Percentiles rank a stretch among this genome's conserved stretches.
Evolutionary conservation across 1,140 invertebrate species (phyloP).

Genomic region (Drosophila guanche): DNA sequence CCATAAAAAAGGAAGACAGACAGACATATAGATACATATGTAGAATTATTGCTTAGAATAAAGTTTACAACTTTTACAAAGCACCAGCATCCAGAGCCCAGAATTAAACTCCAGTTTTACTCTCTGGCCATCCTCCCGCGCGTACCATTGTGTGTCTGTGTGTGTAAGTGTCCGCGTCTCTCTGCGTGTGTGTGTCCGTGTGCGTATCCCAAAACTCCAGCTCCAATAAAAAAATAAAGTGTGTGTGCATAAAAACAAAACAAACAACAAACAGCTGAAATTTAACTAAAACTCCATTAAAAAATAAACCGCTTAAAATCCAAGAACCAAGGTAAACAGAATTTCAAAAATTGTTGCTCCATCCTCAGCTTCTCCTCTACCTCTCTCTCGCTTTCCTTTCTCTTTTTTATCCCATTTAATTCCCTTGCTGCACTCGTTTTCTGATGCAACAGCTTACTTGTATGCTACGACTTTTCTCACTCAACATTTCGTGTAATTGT

Average conservation of each 20-base stretch:
- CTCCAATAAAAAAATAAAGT: slow-evolving; percentile 13
- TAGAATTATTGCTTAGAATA: no score
- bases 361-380: background rate
- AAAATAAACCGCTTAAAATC: slow-evolving; percentile 45
- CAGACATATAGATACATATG: background rate
- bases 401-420: slow-evolving; percentile 10
- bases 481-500: slow-evolving; percentile 44
- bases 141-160: slow-evolving; percentile 36
- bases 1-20: slow-evolving; percentile 1
- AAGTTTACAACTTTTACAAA: no score
- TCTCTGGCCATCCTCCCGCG: slow-evolving; percentile 41
- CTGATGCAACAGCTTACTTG: slow-evolving; percentile 74
- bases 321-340: slow-evolving; percentile 49
- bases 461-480: slow-evolving; percentile 55
- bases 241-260: slow-evolving; percentile 66
- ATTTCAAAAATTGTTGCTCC: slow-evolving; percentile 42
- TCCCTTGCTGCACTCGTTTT: slow-evolving; percentile 34
- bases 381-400: slow-evolving; percentile 4
- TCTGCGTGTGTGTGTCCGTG: slow-evolving; percentile 32
- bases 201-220: slow-evolving; percentile 47
- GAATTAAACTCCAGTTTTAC: slow-evolving; percentile 35
- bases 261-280: slow-evolving; percentile 8
- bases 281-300: slow-evolving; percentile 29
- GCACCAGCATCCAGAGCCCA: slow-evolving; percentile 5
- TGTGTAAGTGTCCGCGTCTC: slow-evolving; percentile 34